These are phyloP conservation scores for Pachycephala philippinensis DNA, from an alignment of 2,113 vertebrate genomes.

Conservation along the genomic window DNA sequence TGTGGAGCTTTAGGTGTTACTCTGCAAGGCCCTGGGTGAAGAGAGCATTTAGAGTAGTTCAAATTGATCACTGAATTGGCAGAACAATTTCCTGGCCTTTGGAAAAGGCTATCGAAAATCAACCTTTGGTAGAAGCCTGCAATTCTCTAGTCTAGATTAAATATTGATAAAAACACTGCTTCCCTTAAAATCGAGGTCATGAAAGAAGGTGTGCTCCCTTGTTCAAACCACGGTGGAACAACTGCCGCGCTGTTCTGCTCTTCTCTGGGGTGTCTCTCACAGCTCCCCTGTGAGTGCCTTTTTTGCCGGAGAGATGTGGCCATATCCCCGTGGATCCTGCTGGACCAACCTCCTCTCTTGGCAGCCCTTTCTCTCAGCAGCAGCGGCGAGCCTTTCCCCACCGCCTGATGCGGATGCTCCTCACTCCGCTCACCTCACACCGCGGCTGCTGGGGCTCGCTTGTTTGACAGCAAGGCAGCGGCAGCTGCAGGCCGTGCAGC, in stretches of 20 bases:
- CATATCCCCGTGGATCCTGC: fast-evolving
- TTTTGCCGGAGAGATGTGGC: background rate
- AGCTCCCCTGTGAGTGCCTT: too few species aligned
- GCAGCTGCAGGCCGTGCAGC: background rate
- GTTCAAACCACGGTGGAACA: too few species aligned
- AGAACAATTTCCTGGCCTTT: background rate
- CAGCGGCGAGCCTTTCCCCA: fast-evolving
- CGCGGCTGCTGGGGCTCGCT: background rate
- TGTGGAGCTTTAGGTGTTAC: background rate
- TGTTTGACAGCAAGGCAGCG: fast-evolving
- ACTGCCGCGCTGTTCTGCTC: fast-evolving
- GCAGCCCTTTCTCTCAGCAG: background rate
- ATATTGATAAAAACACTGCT: background rate
- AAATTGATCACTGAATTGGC: background rate
- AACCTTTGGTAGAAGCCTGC: background rate
- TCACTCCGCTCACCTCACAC: fast-evolving
- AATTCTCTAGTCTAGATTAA: background rate
- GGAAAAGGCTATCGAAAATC: background rate
- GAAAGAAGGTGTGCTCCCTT: background rate
- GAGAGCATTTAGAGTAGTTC: background rate
- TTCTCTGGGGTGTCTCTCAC: background rate
- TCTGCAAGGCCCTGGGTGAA: background rate
- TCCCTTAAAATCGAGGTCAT: background rate
- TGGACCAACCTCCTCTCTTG: fast-evolving
- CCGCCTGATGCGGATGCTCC: background rate